Conservation (phyloP, 2,113 vertebrate genomes). For the Erpornis zantholeuca region DNA sequence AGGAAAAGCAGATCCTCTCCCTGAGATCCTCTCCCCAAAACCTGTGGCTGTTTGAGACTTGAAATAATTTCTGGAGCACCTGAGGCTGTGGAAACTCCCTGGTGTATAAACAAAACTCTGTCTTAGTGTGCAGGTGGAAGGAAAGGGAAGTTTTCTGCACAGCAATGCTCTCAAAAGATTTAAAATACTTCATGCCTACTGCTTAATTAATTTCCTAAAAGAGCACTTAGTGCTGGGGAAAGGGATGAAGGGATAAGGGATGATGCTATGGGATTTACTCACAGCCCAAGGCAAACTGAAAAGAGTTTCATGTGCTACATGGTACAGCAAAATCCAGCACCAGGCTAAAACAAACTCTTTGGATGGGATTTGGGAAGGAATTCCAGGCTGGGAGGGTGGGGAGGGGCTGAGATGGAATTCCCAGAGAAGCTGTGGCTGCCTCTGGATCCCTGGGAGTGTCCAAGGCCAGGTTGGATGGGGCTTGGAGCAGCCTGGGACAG, state of each 20-base stretch:
- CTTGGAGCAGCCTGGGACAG: neutral
- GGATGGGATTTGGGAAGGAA: neutral
- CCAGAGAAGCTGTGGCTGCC: neutral
- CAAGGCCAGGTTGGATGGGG: accelerated
- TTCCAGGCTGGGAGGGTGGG: neutral
- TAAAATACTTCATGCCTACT: neutral
- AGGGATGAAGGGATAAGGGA: neutral
- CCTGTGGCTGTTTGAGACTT: neutral
- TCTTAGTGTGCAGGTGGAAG: neutral
- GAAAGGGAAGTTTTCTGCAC: neutral
- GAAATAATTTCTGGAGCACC: neutral
- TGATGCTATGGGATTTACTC: neutral
- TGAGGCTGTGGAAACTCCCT: neutral
- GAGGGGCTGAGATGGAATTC: neutral
- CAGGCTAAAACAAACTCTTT: neutral
- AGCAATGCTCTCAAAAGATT: neutral
- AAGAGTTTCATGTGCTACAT: neutral
- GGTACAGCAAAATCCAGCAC: neutral
- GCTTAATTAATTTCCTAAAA: neutral
- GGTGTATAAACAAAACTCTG: neutral
- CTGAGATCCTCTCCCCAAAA: neutral
- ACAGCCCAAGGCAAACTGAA: neutral
- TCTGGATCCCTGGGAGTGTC: neutral
- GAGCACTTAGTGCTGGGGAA: neutral
- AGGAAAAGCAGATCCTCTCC: neutral